Evolutionary conservation across 2,888 invertebrate genomes (phyloP).

Genomic region (Lasioglossum zephyrum): DNA sequence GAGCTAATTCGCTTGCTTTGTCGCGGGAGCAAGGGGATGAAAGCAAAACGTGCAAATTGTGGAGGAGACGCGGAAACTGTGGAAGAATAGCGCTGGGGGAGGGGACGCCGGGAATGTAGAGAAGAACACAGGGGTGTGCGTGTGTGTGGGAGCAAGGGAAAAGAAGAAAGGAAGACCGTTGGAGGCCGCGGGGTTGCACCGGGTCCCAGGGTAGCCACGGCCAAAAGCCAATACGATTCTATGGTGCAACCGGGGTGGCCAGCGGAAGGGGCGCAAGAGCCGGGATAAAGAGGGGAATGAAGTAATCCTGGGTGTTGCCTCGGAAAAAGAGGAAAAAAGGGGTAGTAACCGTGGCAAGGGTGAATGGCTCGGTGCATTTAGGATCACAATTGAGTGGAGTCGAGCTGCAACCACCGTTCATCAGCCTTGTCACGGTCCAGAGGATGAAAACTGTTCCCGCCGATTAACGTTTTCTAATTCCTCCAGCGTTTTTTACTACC

Average conservation of each 20-base stretch:
- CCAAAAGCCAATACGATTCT: conserved; percentile 74
- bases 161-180: conserved; percentile 38
- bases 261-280: conserved; percentile 28
- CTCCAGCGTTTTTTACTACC: conserved; percentile 38
- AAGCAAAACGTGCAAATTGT: conserved; percentile 37
- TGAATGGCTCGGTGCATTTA: conserved; percentile 65
- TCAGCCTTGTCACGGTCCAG: conserved; percentile 40
- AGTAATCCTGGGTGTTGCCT: conserved; percentile 62
- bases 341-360: conserved; percentile 42
- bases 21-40: conserved; percentile 29
- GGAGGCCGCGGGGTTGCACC: conserved; percentile 32
- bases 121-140: neutral
- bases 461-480: conserved; percentile 66
- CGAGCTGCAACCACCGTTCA: conserved; percentile 53
- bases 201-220: conserved; percentile 51
- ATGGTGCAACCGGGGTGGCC: conserved; percentile 24
- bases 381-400: conserved; percentile 56
- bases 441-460: conserved; percentile 49
- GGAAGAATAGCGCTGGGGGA: neutral
- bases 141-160: neutral
- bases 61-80: conserved; percentile 4
- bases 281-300: conserved; percentile 54
- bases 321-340: conserved; percentile 39
- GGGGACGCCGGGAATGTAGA: neutral
- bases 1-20: conserved; percentile 75